A percentile compares a stretch with the other conserved stretches of the same genome.
These are phyloP conservation scores for Blastobasis lacticolella DNA, from an alignment of 2,888 invertebrate genomes.

Conservation along the genomic window DNA sequence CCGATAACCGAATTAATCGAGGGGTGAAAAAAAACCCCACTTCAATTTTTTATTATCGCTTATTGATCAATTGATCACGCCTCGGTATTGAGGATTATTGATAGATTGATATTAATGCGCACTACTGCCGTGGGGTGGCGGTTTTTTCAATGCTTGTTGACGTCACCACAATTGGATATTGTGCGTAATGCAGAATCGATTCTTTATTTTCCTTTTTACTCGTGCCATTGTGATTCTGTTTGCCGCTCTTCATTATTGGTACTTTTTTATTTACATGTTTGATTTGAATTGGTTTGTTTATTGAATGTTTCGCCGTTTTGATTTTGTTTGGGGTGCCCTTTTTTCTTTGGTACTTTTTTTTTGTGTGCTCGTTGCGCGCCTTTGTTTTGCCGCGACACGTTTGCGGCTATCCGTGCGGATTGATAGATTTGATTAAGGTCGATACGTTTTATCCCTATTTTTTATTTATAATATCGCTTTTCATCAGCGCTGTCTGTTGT, in stretches of 20 bases:
- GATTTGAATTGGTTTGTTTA: slow-evolving; percentile 23
- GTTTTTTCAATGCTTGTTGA: slow-evolving; percentile 60
- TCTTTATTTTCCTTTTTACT: slow-evolving; percentile 18
- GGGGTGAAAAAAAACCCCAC: slow-evolving; percentile 48
- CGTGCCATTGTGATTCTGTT: slow-evolving; percentile 39
- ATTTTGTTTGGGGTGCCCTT: slow-evolving; percentile 17
- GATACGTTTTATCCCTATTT: no score
- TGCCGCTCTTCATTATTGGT: slow-evolving; percentile 38
- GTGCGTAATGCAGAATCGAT: slow-evolving; percentile 47
- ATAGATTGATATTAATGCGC: slow-evolving; percentile 68
- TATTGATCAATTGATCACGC: slow-evolving; percentile 68
- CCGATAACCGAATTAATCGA: slow-evolving; percentile 38
- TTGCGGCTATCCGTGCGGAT: no score
- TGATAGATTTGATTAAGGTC: slow-evolving; percentile 10
- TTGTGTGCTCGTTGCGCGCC: no score
- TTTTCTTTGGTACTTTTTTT: no score
- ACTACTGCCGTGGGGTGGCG: slow-evolving; percentile 46
- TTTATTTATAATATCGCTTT: no score
- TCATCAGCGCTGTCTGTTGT: no score
- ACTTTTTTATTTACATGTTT: slow-evolving; percentile 31
- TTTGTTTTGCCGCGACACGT: no score
- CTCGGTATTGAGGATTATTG: slow-evolving; percentile 64
- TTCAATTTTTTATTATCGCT: slow-evolving; percentile 57
- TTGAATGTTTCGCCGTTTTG: slow-evolving; percentile 22
- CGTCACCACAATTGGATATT: slow-evolving; percentile 63